Conservation (phyloP, 2,888 invertebrate species). For the Pachymerium ferrugineum region DNA sequence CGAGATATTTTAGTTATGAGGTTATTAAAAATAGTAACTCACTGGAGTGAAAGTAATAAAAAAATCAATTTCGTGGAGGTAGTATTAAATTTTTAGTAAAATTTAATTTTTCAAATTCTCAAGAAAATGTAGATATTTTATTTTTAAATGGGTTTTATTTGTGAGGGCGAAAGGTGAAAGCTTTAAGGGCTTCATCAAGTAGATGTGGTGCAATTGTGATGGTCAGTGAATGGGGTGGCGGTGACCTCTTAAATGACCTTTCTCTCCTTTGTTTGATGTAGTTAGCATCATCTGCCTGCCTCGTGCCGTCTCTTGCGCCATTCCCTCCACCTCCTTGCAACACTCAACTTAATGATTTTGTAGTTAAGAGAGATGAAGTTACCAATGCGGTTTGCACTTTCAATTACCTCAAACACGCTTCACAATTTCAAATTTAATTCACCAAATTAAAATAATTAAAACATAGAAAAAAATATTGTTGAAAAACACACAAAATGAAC, state of each 20-base stretch:
- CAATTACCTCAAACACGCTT: neutral
- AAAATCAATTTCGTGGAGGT: too few species aligned
- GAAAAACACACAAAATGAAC: neutral
- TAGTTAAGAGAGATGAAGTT: constrained; percentile 7
- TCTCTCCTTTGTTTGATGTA: constrained; percentile 13
- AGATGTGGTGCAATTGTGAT: constrained; percentile 1
- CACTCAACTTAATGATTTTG: constrained; percentile 2
- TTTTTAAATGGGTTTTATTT: neutral
- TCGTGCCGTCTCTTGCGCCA: neutral
- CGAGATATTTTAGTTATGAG: too few species aligned
- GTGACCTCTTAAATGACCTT: neutral
- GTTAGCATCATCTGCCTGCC: neutral
- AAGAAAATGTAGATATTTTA: neutral
- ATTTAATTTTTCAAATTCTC: neutral
- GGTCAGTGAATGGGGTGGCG: constrained; percentile 4
- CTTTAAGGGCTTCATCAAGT: constrained; percentile 4
- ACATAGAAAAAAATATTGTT: too few species aligned
- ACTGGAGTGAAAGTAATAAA: too few species aligned
- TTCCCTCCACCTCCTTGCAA: neutral
- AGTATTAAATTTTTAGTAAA: too few species aligned
- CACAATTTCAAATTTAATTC: neutral
- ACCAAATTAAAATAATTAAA: too few species aligned
- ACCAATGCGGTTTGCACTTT: neutral
- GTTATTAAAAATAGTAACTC: too few species aligned
- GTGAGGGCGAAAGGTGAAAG: neutral